Evolutionary conservation across 1,140 invertebrate genomes (phyloP), one percentile per base, ranked within the genome.

Genomic region (Sycobia sp.): DNA sequence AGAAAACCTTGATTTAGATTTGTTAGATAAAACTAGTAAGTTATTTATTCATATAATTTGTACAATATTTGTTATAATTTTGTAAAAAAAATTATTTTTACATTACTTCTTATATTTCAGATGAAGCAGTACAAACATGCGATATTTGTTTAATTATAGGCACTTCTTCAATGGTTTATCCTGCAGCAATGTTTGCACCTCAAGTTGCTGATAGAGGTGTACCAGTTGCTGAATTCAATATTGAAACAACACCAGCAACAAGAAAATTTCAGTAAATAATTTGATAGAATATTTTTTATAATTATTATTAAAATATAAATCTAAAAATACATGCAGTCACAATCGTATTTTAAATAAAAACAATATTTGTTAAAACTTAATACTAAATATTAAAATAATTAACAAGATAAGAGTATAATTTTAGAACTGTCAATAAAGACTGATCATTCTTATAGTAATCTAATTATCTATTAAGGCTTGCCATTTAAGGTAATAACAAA

Each of bases 161-260:
- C 7, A 96, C 93, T 14, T 95, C 93, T 20, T 94, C 92, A 2
- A 86, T 94, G 10, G 93, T 96, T 3, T 95, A 95, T 80, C 94
- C 94, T 14, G 93, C 93, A n/a, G 92, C 93, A n/a, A 91, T 92
- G 88, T 95, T 93, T 85, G 93, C 92, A 5, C 92, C 92, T 0
- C 79, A 85, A 71, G 89, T 93, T 1, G 91, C 92, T 18, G 77
- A 82, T 16, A 82, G 91, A 66, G 91, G 91, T 8, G 85, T 93
- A 20, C 87, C 91, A 23, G 93, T 96, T 8, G 93, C 92, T 1
- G 94, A 96, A 81, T 96, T 96, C 73, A 96, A 96, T 73, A 81
- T 95, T 62, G 92, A 95, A 82, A 73, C 84, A 9, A 94, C 93
- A 27, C 86, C 89, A 23, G 88, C 86, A 18, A 92, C 91, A 7